Evolutionary conservation across 2,113 vertebrate genomes (phyloP), one percentile per base, ranked within the genome.

Genomic region (Seriola quinqueradiata): DNA sequence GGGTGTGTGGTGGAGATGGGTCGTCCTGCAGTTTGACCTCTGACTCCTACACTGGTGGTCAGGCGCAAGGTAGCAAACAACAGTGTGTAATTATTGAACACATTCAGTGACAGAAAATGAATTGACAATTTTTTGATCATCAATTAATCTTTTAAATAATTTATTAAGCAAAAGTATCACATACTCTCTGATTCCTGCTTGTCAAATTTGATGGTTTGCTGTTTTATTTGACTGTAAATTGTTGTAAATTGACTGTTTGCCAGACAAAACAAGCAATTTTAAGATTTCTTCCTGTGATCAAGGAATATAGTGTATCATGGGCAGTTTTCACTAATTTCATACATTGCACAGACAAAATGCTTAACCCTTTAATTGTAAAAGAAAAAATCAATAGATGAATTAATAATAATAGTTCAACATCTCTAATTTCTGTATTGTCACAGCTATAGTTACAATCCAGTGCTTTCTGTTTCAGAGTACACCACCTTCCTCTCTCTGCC

Each of bases 1-100:
- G 91, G 34, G 94, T 97, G 77, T 99, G 98, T 57, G 97, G 95
- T 2, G 98, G 98, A 28, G 92, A 98, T 61, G 97, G 95, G 78
- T 95, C 94, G 5, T 94, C 96, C 0, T 99, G 98, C 89, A 93
- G 75, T 14, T 17, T 65, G 19, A 94, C 89, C 57, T 95, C 89
- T 1, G 96, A 95, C 68, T 95, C 95, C 36, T 99, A 96, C 91
- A 87, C 74, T 0, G 95, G 94, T 3, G 98, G 97, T 64, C 95
- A 85, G 75, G 94, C 96, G 63, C 74, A 81, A 97, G 97, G 98
- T 99, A 92, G 65, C 23, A 59, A 61, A 79, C 25, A 28, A 74
- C 19, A 0, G 4, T 9, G 14, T 38, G 0, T 7, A 21, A 63
- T 44, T 64, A 21, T 2, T 28, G 2, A 65, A 50, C n/a, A 52